Conservation (phyloP, 92 coral and sea anemone genomes). For the Phenganax subtilis region DNA sequence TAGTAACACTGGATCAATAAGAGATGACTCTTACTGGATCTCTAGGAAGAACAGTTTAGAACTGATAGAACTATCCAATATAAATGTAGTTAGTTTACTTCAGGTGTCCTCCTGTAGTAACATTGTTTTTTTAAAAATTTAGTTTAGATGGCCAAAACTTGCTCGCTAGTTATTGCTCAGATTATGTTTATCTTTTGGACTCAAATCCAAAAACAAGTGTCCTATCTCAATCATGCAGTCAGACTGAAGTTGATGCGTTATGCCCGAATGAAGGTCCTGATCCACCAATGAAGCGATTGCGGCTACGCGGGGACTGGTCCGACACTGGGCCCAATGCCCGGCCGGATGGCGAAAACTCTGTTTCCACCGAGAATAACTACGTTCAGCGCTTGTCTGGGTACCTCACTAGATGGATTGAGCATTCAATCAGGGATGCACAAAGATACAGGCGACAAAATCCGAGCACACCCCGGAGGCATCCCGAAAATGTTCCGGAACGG, state of each 20-base stretch:
- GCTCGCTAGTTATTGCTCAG: conserved; percentile 91
- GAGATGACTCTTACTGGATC: conserved; percentile 8
- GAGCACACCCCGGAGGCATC: background rate
- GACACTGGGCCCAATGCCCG: conserved; percentile 99
- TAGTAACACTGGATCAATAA: conserved; percentile 15
- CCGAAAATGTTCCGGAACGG: background rate
- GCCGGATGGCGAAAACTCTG: conserved; percentile 90
- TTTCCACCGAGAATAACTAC: conserved; percentile 60
- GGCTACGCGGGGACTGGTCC: conserved; percentile 98
- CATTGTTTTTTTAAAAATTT: conserved; percentile 17
- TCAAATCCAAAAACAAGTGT: conserved; percentile 51
- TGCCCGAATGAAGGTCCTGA: conserved; percentile 55
- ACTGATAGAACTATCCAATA: background rate
- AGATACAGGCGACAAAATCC: conserved; percentile 57
- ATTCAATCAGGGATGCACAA: conserved; percentile 80
- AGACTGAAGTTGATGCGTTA: background rate
- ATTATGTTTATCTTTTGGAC: conserved; percentile 78
- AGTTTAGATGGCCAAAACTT: conserved; percentile 85
- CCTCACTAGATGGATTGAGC: conserved; percentile 96
- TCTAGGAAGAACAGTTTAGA: background rate
- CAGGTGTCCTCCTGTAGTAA: background rate
- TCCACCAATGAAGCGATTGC: conserved; percentile 77
- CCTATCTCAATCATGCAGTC: background rate
- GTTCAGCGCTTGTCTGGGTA: conserved; percentile 97
- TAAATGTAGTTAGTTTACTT: background rate